Conservation (phyloP, 2,113 vertebrate species). For the Urocolius indicus region DNA sequence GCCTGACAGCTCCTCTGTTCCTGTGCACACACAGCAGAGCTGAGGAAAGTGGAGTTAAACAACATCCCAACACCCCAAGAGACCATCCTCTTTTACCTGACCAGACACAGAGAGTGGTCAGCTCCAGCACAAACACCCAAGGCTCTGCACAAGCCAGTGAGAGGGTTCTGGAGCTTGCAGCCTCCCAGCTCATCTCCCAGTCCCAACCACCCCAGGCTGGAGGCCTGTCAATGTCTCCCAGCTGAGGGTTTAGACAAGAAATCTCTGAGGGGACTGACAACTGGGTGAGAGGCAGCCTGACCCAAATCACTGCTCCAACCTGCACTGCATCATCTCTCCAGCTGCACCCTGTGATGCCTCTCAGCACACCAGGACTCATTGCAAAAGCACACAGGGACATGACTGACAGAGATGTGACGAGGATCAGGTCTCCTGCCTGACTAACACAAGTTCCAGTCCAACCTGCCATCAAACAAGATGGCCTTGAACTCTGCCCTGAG, state of each 20-base stretch:
- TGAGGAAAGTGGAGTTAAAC: background rate
- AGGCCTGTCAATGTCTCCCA: background rate
- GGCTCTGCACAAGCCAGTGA: background rate
- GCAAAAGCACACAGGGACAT: background rate
- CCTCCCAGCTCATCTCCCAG: background rate
- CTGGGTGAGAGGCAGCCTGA: background rate
- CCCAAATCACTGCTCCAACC: background rate
- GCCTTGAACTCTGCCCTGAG: background rate
- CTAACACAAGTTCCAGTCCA: background rate
- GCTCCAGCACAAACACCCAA: background rate
- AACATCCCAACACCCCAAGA: background rate
- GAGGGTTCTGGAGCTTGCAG: background rate
- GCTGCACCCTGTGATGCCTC: background rate
- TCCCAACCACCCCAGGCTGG: background rate
- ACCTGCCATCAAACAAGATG: background rate
- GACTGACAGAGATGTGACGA: accelerated
- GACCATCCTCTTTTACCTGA: accelerated
- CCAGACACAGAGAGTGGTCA: background rate
- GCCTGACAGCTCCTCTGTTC: background rate
- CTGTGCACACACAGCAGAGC: accelerated
- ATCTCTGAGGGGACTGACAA: background rate
- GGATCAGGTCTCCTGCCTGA: background rate
- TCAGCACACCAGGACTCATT: background rate
- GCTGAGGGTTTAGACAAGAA: background rate
- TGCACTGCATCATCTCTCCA: accelerated